A percentile compares a stretch with the other conserved stretches of the same genome.
phyloP scores from a whole-genome alignment of 2,113 vertebrate genomes.

The Gobio gobio region DNA sequence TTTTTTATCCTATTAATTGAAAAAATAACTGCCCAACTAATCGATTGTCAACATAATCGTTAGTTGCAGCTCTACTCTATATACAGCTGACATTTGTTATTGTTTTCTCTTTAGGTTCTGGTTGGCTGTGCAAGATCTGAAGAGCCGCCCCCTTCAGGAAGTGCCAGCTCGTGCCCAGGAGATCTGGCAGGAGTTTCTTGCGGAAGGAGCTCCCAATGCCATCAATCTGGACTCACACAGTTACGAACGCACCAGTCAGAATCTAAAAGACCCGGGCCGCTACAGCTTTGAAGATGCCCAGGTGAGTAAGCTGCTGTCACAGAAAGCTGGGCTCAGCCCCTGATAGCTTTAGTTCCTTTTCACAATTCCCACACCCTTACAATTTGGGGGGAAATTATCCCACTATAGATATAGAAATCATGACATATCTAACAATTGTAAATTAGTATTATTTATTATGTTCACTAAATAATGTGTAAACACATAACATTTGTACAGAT shows the following conservation, averaged over 20 bases:
- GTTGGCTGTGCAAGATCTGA: conserved; percentile 93
- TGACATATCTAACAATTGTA: not conserved
- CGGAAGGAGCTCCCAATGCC: conserved; percentile 92
- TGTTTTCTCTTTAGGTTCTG: conserved; percentile 82
- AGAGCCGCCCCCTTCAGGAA: conserved; percentile 89
- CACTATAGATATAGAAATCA: not conserved
- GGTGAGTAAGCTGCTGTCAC: conserved; percentile 68
- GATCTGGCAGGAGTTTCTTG: conserved; percentile 96
- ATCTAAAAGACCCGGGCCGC: conserved; percentile 91
- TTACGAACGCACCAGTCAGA: conserved; percentile 94
- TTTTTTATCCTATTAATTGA: too few relatives aligned
- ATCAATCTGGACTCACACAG: conserved; percentile 98
- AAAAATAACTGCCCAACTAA: too few relatives aligned
- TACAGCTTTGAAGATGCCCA: conserved; percentile 97
- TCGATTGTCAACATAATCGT: too few relatives aligned
- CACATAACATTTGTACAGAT: not conserved
- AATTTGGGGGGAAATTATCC: not conserved
- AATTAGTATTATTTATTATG: not conserved
- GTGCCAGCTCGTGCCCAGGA: conserved; percentile 88
- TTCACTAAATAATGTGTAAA: not conserved
- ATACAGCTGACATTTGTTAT: not conserved
- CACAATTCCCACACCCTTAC: not conserved
- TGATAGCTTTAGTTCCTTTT: not conserved
- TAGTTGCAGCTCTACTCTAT: not conserved
- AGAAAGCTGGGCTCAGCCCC: not conserved